Percentiles rank a stretch among this genome's conserved stretches.
Conservation (phyloP, 2,888 invertebrate genomes). For the Zygaena filipendulae region DNA sequence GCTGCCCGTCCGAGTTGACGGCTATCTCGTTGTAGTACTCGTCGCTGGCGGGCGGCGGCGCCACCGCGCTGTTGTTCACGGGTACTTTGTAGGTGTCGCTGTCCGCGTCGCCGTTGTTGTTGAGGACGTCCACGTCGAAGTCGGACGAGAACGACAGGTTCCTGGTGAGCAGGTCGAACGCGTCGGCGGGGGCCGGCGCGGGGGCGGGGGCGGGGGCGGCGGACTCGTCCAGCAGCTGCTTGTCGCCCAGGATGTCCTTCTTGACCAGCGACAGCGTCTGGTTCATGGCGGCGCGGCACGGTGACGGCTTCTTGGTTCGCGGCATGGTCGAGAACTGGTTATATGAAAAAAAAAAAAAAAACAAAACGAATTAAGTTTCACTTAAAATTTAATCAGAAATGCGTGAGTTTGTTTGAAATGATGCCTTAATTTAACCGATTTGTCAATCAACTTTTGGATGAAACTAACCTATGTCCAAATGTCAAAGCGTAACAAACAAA, state of each 20-base stretch:
- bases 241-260: slow-evolving; percentile 47
- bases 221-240: slow-evolving; percentile 27
- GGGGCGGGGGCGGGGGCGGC: slow-evolving; percentile 23
- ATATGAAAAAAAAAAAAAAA: no score
- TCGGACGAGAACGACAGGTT: slow-evolving; percentile 61
- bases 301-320: slow-evolving; percentile 60
- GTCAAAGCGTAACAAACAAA: no score
- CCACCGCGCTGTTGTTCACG: slow-evolving; percentile 45
- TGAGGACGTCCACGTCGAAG: slow-evolving; percentile 60
- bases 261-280: slow-evolving; percentile 53
- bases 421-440: no score
- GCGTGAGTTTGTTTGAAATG: no score
- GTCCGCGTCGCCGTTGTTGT: slow-evolving; percentile 43
- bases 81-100: slow-evolving; percentile 61
- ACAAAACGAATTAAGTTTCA: no score
- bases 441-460: no score
- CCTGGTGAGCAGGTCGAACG: slow-evolving; percentile 54
- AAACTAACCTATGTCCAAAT: no score
- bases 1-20: slow-evolving; percentile 53
- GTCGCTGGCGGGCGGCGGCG: slow-evolving; percentile 22
- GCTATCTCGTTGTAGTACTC: slow-evolving; percentile 65
- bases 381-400: no score
- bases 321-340: slow-evolving; percentile 74
- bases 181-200: slow-evolving; percentile 35
- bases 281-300: slow-evolving; percentile 48